Percentiles rank a stretch among this genome's conserved stretches.
phyloP scores from a whole-genome alignment of 2,888 invertebrate genomes.

The Diarsia brunnea region DNA sequence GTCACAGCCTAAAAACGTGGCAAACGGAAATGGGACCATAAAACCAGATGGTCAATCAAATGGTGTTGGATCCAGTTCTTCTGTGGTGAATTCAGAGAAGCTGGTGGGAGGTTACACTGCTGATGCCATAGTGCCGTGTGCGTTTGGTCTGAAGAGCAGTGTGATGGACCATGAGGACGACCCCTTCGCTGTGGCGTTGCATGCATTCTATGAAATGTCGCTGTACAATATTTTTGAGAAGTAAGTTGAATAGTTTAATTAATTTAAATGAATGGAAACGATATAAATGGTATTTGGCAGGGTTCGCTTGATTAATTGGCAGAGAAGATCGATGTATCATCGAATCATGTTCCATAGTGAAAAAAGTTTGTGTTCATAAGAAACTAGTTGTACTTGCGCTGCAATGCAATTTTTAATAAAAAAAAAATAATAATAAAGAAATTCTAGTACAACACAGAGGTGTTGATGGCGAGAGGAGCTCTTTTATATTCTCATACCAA shows the following conservation, averaged over 20 bases:
- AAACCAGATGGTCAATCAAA: conserved; percentile 31
- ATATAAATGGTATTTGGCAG: background rate
- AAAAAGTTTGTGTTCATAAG: no score
- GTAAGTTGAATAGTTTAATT: conserved; percentile 74
- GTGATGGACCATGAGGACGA: conserved; percentile 86
- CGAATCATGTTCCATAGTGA: no score
- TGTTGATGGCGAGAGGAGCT: no score
- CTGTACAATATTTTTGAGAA: conserved; percentile 86
- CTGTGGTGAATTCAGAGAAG: conserved; percentile 81
- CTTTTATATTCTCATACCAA: no score
- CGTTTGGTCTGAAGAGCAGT: conserved; percentile 85
- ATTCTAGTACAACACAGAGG: no score
- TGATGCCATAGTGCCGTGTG: conserved; percentile 88
- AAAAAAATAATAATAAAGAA: no score
- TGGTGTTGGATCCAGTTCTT: conserved; percentile 42
- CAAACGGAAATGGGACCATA: conserved; percentile 41
- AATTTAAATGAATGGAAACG: background rate
- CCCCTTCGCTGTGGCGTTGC: conserved; percentile 86
- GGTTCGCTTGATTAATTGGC: background rate
- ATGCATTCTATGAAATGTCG: conserved; percentile 86
- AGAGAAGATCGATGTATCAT: no score
- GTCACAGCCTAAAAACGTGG: conserved; percentile 55
- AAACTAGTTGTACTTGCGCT: no score
- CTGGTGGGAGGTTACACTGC: conserved; percentile 87
- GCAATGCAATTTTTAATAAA: no score